phyloP scores from a whole-genome alignment of 1,140 invertebrate species.

The Caenorhabditis inopinata region DNA sequence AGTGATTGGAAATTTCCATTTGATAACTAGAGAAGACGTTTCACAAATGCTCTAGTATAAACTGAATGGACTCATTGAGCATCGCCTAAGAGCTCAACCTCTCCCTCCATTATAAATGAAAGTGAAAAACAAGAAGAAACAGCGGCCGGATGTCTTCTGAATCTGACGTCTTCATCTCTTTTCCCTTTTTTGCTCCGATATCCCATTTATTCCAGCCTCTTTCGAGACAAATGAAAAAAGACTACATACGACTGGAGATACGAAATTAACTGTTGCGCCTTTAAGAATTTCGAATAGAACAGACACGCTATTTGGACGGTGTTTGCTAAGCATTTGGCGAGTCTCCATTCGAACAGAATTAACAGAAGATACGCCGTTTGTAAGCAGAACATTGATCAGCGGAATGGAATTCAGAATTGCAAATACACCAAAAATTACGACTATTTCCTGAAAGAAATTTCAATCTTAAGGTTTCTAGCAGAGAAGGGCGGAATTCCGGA shows the following conservation, averaged over 20 bases:
- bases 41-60: too few relatives aligned
- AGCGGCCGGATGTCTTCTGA: constrained; percentile 25
- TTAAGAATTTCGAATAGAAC: not conserved
- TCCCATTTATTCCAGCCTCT: not conserved
- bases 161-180: not conserved
- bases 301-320: not conserved
- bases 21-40: too few relatives aligned
- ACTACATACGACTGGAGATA: not conserved
- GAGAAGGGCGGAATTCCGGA: too few relatives aligned
- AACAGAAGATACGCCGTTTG: too few relatives aligned
- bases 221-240: not conserved
- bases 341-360: too few relatives aligned
- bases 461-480: too few relatives aligned
- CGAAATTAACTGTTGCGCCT: constrained; percentile 9
- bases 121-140: constrained; percentile 7
- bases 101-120: not conserved
- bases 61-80: not conserved
- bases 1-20: too few relatives aligned
- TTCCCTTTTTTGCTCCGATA: not conserved
- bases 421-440: too few relatives aligned
- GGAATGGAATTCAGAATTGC: too few relatives aligned
- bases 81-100: not conserved
- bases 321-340: too few relatives aligned
- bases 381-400: too few relatives aligned
- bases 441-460: too few relatives aligned